Base-by-base conservation (phyloP, 2,113 vertebrate genomes). In the Myiagra hebetior region DNA sequence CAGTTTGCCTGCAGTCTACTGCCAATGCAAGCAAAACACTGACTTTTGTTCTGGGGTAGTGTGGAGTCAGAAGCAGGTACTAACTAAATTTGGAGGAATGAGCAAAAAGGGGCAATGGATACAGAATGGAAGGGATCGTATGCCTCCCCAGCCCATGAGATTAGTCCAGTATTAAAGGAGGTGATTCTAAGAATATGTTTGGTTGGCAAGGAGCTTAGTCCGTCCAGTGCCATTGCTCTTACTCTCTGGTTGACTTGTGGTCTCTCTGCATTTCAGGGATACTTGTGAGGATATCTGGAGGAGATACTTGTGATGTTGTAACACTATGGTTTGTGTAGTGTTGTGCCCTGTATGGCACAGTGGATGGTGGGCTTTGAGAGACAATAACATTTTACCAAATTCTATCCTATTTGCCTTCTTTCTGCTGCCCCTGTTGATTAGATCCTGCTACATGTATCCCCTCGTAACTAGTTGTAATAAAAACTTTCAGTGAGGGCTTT, bases 301-400 rank as follows among this genome's bases (percentile, higher is more conserved):
- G 44, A 90, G 27, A 15, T 53, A 15, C 4, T 42, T 65, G 17
- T 27, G 74, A 9, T 60, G 31, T 39, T 3, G 1, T 63, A 68
- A 31, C 9, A 3, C 73, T 72, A 5, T 4, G 6, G 10, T 55
- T 23, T 24, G 26, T 1, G 0, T 37, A 31, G 73, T 41, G 14
- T 31, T 63, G 22, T 76, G 49, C 49, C 26, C 63, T 80, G 2
- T 62, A 11, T 46, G 49, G 55, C 42, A 46, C 31, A 52, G 13
- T 31, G 39, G 59, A 6, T 15, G 21, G 33, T 74, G 59, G 5
- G 10, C 11, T 85, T 63, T 81, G 64, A 53, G 82, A 82, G 17
- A 44, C 50, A 30, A 6, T 39, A 11, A 2, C 35, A 39, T 73
- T 55, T 77, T 77, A 67, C 22, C 20, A 79, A 49, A 28, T 50